These are phyloP conservation scores for Eupithecia inturbata DNA, from an alignment of 2,888 invertebrate genomes.

Conservation along the genomic window DNA sequence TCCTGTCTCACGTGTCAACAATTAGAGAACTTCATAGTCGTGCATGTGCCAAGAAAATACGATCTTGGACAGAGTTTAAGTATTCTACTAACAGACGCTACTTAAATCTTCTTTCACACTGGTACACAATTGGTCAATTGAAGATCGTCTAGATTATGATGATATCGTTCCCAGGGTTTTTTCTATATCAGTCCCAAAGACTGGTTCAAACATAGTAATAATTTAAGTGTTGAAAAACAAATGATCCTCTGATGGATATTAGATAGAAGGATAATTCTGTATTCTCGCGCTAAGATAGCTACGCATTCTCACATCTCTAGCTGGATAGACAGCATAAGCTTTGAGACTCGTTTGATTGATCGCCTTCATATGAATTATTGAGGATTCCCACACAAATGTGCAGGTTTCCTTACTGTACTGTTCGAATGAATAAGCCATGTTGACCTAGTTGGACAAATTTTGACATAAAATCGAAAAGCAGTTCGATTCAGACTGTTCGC, in stretches of 20 bases:
- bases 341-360: conserved; percentile 17
- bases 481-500: neutral
- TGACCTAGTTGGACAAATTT: neutral
- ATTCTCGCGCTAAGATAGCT: too few species aligned
- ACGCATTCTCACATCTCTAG: too few species aligned
- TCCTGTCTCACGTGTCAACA: too few species aligned
- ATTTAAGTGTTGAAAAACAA: neutral
- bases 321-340: conserved; percentile 5
- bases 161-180: neutral
- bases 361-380: conserved; percentile 13
- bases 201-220: neutral
- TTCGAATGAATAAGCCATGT: neutral
- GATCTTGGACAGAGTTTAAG: too few species aligned
- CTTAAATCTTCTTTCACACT: neutral
- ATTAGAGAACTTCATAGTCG: too few species aligned
- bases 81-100: too few species aligned
- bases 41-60: too few species aligned
- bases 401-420: neutral
- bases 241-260: too few species aligned
- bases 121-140: neutral
- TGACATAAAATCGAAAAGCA: neutral
- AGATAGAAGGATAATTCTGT: too few species aligned
- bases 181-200: neutral
- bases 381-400: neutral
- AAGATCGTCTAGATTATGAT: neutral